These are phyloP conservation scores for Hydractinia symbiolongicarpus DNA, from an alignment of 30 jellyfish, hydroid and myxozoan genomes.

Conservation along the genomic window DNA sequence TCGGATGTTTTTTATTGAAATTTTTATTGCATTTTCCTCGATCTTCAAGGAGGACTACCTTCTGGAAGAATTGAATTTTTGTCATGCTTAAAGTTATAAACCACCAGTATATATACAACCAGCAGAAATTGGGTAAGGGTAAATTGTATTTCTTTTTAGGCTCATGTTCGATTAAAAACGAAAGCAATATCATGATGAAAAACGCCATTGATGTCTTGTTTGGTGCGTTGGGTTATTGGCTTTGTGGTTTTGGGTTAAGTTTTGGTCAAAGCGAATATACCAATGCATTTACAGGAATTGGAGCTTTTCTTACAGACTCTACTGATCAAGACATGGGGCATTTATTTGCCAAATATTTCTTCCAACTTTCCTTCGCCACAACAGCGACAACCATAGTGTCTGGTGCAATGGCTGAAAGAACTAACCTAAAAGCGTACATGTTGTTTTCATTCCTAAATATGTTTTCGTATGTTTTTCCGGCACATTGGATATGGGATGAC, in stretches of 20 bases:
- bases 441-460: constrained; percentile 56
- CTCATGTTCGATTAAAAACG: constrained; percentile 52
- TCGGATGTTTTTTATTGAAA: too few relatives aligned
- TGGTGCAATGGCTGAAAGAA: constrained; percentile 96
- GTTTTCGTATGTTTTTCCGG: constrained; percentile 66
- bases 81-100: too few relatives aligned
- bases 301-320: constrained; percentile 60
- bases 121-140: too few relatives aligned
- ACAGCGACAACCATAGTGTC: constrained; percentile 95
- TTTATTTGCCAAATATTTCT: constrained; percentile 44
- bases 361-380: constrained; percentile 82
- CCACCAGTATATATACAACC: too few relatives aligned
- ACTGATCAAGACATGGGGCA: constrained; percentile 33
- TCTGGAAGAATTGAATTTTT: too few relatives aligned
- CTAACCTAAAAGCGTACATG: constrained; percentile 70
- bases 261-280: constrained; percentile 50
- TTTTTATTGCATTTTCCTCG: too few relatives aligned
- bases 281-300: constrained; percentile 48
- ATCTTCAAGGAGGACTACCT: too few relatives aligned
- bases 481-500: constrained; percentile 92
- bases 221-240: constrained; percentile 86
- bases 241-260: constrained; percentile 71
- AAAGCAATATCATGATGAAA: constrained; percentile 76
- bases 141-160: background rate
- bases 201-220: constrained; percentile 76